These are phyloP conservation scores for Megaptera novaeangliae DNA, from an alignment of 2,113 vertebrate species.

Conservation along the genomic window DNA sequence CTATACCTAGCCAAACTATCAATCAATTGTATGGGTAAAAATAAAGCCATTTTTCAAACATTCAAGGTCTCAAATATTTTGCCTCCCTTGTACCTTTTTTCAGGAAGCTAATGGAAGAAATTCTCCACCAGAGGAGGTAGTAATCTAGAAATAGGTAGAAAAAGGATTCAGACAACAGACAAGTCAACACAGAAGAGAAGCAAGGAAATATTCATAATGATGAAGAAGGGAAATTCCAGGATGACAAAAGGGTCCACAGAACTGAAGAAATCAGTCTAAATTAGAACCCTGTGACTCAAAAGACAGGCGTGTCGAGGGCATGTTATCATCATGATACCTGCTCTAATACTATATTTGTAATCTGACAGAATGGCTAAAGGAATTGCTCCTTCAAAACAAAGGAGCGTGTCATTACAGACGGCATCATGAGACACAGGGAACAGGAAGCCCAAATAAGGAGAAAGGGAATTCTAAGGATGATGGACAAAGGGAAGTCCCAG, in stretches of 20 bases:
- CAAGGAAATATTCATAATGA: not conserved
- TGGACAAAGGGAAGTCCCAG: not conserved
- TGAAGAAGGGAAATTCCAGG: constrained; percentile 32
- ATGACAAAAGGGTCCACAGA: not conserved
- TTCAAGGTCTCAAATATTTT: not conserved
- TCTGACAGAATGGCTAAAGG: not conserved
- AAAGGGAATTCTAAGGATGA: not conserved
- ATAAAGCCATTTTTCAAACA: not conserved
- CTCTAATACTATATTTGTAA: not conserved
- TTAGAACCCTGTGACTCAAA: constrained; percentile 21
- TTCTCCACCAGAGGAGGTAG: not conserved
- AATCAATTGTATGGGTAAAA: not conserved
- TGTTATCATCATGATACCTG: not conserved
- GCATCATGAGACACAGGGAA: not conserved
- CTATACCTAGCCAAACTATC: constrained; percentile 21
- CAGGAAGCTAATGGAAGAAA: not conserved
- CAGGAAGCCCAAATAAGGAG: not conserved
- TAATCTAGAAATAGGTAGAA: not conserved
- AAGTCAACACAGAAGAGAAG: not conserved
- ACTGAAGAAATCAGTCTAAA: not conserved
- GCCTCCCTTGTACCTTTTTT: not conserved
- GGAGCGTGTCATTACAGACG: not conserved
- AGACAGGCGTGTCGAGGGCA: not conserved
- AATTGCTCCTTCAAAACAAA: constrained; percentile 18
- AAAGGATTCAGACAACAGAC: not conserved